phyloP scores from a whole-genome alignment of 2,797 vertebrate species.

The Acanthopagrus latus region DNA sequence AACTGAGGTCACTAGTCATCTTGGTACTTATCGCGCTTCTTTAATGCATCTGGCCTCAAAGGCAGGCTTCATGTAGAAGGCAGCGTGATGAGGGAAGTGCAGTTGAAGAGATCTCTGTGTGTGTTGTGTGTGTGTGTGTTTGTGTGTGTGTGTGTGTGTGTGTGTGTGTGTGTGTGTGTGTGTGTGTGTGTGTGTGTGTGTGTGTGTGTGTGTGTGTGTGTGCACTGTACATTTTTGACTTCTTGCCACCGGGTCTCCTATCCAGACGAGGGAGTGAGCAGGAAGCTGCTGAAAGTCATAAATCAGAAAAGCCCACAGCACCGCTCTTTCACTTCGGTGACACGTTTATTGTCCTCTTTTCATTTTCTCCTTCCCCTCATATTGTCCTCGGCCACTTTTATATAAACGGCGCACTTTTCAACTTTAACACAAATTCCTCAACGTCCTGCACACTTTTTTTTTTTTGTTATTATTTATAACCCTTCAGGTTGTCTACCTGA shows the following conservation, averaged over 20 bases:
- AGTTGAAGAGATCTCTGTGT: constrained; percentile 33
- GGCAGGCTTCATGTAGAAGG: constrained; percentile 34
- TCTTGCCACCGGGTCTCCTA: constrained; percentile 61
- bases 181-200: too few species aligned
- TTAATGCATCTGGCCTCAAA: constrained; percentile 38
- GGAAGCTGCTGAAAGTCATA: constrained; percentile 71
- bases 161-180: too few species aligned
- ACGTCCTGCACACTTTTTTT: background rate
- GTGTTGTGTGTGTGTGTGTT: too few species aligned
- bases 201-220: constrained; percentile 16
- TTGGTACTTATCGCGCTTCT: background rate
- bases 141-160: constrained; percentile 16
- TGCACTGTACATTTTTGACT: constrained; percentile 68
- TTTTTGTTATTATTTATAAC: background rate
- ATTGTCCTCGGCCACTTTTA: constrained; percentile 55
- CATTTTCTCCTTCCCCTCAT: constrained; percentile 28
- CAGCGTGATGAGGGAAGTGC: constrained; percentile 43
- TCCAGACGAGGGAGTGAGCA: constrained; percentile 60
- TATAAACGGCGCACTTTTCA: constrained; percentile 44
- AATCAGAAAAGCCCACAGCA: constrained; percentile 66
- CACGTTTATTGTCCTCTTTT: constrained; percentile 77
- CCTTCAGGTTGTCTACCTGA: background rate
- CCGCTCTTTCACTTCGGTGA: constrained; percentile 67
- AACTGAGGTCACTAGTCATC: constrained; percentile 32
- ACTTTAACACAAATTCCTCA: constrained; percentile 48